A percentile compares a stretch with the other conserved stretches of the same genome.
phyloP scores from a whole-genome alignment of 2,113 vertebrate genomes.

The Rousettus leschenaultii region DNA sequence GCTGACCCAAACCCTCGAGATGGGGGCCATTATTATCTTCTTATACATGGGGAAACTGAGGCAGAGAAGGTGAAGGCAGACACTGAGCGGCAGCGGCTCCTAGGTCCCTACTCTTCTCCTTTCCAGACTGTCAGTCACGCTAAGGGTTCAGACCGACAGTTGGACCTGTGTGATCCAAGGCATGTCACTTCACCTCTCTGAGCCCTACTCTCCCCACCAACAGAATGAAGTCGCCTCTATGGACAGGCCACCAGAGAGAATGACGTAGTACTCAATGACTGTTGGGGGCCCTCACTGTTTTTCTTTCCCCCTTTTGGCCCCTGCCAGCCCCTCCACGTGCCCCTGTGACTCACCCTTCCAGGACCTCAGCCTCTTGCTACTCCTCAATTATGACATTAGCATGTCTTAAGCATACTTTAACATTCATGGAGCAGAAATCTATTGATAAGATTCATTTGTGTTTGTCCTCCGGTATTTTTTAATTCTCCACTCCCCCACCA shows the following conservation, averaged over 20 bases:
- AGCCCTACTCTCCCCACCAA: not conserved
- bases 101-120: not conserved
- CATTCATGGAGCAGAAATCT: not conserved
- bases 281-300: not conserved
- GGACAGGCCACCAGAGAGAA: not conserved
- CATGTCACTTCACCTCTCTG: not conserved
- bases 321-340: accelerated
- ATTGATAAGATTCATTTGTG: not conserved
- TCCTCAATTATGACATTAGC: not conserved
- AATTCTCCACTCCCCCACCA: not conserved
- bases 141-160: not conserved
- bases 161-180: not conserved
- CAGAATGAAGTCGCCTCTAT: not conserved
- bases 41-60: not conserved
- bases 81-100: accelerated
- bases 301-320: not conserved
- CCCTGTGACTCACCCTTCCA: not conserved
- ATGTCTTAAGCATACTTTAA: not conserved
- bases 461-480: not conserved
- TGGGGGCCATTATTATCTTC: too few relatives aligned
- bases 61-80: not conserved
- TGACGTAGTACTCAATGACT: accelerated
- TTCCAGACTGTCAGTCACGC: not conserved
- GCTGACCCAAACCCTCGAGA: not conserved
- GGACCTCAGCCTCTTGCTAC: not conserved